Conservation (phyloP, 2,797 vertebrate genomes). For the Ptychadena robeensis region DNA sequence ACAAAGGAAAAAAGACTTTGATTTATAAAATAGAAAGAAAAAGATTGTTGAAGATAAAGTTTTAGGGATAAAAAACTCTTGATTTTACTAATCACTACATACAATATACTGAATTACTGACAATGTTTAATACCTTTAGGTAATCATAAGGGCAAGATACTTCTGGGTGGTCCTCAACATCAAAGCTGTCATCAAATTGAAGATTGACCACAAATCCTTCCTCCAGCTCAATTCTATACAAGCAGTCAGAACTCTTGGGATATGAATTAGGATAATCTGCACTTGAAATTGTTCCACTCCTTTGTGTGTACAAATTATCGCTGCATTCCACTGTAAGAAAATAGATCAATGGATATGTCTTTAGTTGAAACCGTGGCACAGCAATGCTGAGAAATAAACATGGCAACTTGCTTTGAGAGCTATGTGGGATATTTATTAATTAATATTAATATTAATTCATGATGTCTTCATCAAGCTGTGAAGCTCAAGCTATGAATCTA, state of each 20-base stretch:
- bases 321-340: constrained; percentile 88
- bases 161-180: constrained; percentile 93
- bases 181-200: constrained; percentile 86
- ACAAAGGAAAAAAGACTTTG: no score
- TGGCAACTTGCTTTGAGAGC: no score
- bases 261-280: constrained; percentile 88
- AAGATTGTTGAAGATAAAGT: no score
- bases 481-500: no score
- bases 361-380: no score
- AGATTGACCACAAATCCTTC: constrained; percentile 86
- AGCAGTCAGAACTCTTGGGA: constrained; percentile 90
- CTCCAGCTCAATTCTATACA: constrained; percentile 84
- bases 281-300: constrained; percentile 82
- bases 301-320: constrained; percentile 85
- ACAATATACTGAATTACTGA: neutral
- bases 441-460: no score
- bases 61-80: no score
- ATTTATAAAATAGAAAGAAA: no score
- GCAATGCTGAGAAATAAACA: no score
- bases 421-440: no score
- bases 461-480: no score
- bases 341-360: neutral
- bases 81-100: neutral
- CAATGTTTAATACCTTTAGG: constrained; percentile 82
- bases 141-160: constrained; percentile 90